Conservation (phyloP, 1,140 invertebrate genomes). For the Akabosia matsudoensis region DNA sequence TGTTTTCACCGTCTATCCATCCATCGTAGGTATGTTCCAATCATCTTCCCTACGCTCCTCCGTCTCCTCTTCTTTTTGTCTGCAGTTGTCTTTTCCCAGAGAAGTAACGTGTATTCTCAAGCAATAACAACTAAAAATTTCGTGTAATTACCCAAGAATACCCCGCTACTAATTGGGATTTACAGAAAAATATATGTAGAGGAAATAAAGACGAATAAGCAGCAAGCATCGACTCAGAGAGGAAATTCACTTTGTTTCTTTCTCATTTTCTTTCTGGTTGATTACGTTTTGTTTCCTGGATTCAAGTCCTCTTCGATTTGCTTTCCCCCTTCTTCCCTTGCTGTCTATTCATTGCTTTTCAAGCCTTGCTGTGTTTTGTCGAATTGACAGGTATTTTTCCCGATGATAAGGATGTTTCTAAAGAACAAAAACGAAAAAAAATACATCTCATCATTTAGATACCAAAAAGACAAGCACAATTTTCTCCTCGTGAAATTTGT, state of each 20-base stretch:
- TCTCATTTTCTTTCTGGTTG: slow-evolving; percentile 19
- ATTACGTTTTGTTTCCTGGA: slow-evolving; percentile 8
- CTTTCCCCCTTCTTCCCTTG: background rate
- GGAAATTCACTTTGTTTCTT: slow-evolving; percentile 5
- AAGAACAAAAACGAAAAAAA: background rate
- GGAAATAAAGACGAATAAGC: background rate
- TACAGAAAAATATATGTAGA: background rate
- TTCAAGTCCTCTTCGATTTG: slow-evolving; percentile 9
- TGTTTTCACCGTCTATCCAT: background rate
- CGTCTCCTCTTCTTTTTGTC: background rate
- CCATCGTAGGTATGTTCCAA: background rate
- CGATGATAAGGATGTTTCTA: background rate
- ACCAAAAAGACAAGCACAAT: too few relatives aligned
- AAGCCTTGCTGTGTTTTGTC: too few relatives aligned
- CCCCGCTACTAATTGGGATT: slow-evolving; percentile 55
- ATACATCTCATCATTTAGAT: background rate
- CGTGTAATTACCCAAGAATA: slow-evolving; percentile 94
- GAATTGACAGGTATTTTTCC: background rate
- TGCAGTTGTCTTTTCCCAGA: slow-evolving; percentile 17
- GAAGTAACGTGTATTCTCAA: slow-evolving; percentile 97
- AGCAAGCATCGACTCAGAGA: background rate
- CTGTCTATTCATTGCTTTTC: background rate
- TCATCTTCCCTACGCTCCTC: background rate
- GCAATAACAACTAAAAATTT: slow-evolving; percentile 87
- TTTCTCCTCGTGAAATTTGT: too few relatives aligned